phyloP scores from a whole-genome alignment of 2,797 vertebrate species.

The Hippocampus kuda region DNA sequence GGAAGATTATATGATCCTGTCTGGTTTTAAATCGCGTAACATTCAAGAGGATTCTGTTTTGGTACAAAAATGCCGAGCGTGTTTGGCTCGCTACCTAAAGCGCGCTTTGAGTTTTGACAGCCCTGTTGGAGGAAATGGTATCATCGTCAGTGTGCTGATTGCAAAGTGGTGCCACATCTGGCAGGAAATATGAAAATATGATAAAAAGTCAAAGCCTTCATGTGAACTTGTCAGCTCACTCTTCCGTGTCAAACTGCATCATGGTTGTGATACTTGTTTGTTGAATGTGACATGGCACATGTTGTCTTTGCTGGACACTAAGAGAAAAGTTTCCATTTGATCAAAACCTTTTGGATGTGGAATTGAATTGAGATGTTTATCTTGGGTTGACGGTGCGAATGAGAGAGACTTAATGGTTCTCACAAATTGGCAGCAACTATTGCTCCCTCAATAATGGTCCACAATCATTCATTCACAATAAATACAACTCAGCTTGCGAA shows the following conservation, averaged over 20 bases:
- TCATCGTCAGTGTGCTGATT: background rate
- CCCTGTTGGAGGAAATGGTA: background rate
- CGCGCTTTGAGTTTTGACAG: background rate
- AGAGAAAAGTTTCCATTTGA: no score
- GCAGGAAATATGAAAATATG: slow-evolving; percentile 2
- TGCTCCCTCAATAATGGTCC: no score
- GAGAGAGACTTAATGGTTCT: no score
- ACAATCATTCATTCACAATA: background rate
- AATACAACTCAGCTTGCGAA: background rate
- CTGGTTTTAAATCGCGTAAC: background rate
- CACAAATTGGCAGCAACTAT: no score
- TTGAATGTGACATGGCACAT: background rate
- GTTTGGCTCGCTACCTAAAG: background rate
- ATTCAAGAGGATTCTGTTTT: background rate
- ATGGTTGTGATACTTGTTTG: background rate
- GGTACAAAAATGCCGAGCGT: background rate
- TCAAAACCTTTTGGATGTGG: no score
- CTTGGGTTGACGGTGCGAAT: no score
- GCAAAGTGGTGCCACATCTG: slow-evolving; percentile 1
- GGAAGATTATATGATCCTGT: background rate
- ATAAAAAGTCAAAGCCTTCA: background rate
- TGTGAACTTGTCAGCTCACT: slow-evolving; percentile 2
- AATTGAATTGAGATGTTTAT: no score
- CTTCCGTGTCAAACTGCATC: background rate
- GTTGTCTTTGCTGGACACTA: background rate